A percentile compares a stretch with the other conserved stretches of the same genome.
phyloP scores from a whole-genome alignment of 2,113 vertebrate species.

The Carollia perspicillata region DNA sequence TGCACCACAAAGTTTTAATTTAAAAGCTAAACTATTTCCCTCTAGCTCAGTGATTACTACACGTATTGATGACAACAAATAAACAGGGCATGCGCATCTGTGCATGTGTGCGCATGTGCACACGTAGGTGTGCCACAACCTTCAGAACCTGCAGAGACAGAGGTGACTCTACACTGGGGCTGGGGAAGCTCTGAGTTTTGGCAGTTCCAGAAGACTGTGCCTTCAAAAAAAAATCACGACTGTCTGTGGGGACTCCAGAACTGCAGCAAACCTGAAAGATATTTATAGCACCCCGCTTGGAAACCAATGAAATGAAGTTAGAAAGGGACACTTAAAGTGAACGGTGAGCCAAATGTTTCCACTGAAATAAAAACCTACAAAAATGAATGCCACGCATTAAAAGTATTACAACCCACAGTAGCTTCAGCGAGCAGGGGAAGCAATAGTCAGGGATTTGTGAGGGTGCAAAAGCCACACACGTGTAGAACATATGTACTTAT shows the following conservation, averaged over 20 bases:
- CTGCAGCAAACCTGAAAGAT: neutral
- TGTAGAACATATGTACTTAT: neutral
- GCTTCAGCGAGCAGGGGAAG: neutral
- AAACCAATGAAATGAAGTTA: conserved; percentile 17
- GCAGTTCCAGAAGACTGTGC: neutral
- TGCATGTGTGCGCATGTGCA: neutral
- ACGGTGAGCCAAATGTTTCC: neutral
- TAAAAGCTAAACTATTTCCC: conserved; percentile 26
- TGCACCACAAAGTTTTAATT: neutral
- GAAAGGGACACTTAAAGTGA: neutral
- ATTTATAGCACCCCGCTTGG: neutral
- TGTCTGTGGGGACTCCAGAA: neutral
- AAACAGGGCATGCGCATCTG: neutral
- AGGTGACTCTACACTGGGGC: neutral
- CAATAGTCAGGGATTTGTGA: neutral
- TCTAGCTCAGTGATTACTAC: neutral
- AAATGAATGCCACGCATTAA: neutral
- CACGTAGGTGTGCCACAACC: accelerated
- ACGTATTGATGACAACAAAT: neutral
- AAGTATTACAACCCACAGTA: neutral
- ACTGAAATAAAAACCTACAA: neutral
- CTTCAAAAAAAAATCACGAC: neutral
- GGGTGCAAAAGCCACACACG: neutral
- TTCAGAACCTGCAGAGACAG: neutral
- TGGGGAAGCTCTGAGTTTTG: neutral